A percentile compares a stretch with the other conserved stretches of the same genome.
Conservation (phyloP, 1,140 invertebrate species). For the Cecropterus lyciades region DNA sequence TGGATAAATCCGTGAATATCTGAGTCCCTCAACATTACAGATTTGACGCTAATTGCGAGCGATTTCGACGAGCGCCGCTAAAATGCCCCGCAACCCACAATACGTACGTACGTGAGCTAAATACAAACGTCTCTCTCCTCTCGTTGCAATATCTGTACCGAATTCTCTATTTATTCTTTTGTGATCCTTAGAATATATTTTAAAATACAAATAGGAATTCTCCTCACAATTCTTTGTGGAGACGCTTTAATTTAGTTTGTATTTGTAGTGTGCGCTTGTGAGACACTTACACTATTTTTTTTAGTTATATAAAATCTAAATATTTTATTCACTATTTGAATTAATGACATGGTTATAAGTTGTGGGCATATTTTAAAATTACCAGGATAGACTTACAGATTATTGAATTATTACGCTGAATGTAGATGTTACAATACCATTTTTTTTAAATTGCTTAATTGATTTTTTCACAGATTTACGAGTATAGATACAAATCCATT, state of each 20-base stretch:
- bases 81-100: slow-evolving; percentile 49
- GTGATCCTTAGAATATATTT: slow-evolving; percentile 30
- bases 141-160: slow-evolving; percentile 33
- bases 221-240: slow-evolving; percentile 14
- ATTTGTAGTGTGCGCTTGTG: slow-evolving; percentile 4
- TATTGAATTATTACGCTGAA: no score
- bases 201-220: slow-evolving; percentile 25
- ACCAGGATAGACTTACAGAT: no score
- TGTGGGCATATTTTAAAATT: no score
- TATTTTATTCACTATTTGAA: no score
- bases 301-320: no score
- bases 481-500: no score
- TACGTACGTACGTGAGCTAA: slow-evolving; percentile 36
- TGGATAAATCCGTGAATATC: slow-evolving; percentile 58
- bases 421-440: no score
- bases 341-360: no score
- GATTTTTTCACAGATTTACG: no score
- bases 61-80: slow-evolving; percentile 56
- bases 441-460: no score
- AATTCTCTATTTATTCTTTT: slow-evolving; percentile 36
- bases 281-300: not conserved
- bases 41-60: slow-evolving; percentile 69
- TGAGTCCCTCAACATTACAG: slow-evolving; percentile 61
- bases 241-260: slow-evolving; percentile 23
- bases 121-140: slow-evolving; percentile 13